Evolutionary conservation across 2,113 vertebrate genomes (phyloP).

Genomic region (Grus americana): DNA sequence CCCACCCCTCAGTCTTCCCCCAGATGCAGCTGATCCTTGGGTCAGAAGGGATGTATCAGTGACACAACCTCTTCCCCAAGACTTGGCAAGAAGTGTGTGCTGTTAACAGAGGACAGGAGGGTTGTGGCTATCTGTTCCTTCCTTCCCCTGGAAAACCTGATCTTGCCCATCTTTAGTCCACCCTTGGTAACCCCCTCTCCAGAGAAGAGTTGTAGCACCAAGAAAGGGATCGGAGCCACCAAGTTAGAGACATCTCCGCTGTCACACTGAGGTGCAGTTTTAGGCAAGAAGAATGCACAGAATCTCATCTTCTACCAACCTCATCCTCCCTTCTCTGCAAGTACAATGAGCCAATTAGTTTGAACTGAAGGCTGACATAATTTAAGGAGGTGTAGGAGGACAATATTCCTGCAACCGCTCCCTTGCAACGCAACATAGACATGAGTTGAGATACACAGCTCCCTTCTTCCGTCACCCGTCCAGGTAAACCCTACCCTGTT

Average conservation of each 20-base stretch:
- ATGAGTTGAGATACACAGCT: neutral
- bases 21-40: neutral
- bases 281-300: neutral
- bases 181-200: neutral
- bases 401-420: neutral
- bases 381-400: fast-evolving
- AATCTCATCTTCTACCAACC: neutral
- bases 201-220: neutral
- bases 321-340: neutral
- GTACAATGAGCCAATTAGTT: neutral
- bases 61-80: neutral
- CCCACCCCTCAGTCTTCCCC: neutral
- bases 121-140: neutral
- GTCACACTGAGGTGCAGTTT: neutral
- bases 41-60: neutral
- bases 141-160: neutral
- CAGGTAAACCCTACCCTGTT: neutral
- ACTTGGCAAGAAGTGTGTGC: neutral
- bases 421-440: neutral
- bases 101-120: neutral
- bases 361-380: neutral
- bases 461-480: neutral
- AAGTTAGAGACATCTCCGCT: neutral
- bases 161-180: neutral
- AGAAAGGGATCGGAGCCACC: neutral